Evolutionary conservation across 2,113 vertebrate genomes (phyloP), one percentile per base, ranked within the genome.

Genomic region (Antechinus flavipes): DNA sequence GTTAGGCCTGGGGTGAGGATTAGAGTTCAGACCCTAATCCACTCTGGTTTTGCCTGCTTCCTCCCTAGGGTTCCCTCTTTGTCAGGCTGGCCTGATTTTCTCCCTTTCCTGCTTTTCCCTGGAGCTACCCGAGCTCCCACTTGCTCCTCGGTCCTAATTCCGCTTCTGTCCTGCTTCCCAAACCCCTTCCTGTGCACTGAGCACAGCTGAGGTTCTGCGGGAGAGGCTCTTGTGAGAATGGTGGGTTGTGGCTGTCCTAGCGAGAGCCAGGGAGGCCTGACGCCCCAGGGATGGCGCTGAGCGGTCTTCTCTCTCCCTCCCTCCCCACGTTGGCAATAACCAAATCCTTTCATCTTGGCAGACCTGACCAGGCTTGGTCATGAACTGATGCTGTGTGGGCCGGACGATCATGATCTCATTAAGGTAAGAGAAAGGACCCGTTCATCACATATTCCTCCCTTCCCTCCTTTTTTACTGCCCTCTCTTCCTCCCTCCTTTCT

Each of bases 311-410:
- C 12, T 58, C 90, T 55, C 19, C n/a, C 56, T 12, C n/a, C 54
- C 61, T 42, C 16, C 54, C 35, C 11, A 47, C 35, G 3, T 53
- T 56, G 61, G 23, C 1, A 12, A 46, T 97, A 53, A 97, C 46
- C 16, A 47, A 35, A 0, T 56, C 68, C n/a, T 92, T 95, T 76
- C 97, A 42, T 90, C 93, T 56, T 19, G 22, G 84, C 98, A 99
- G 99, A 99, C 95, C 98, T 99, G 93, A 98, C 97, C 61, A 96
- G 93, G 27, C 97, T 99, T 90, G 98, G 99, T 27, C 98, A 98
- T 58, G 99, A 99, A 54, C 97, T 99, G 97, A 98, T 99, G 98
- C 96, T 99, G 92, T 99, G 99, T 96, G 98, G 93, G 93, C 97
- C 97, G 2, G 97, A 98, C 42, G 99, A 99, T 93, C 97, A 98